These are phyloP conservation scores for Littorina saxatilis DNA, from an alignment of 1,140 invertebrate species.

Conservation along the genomic window DNA sequence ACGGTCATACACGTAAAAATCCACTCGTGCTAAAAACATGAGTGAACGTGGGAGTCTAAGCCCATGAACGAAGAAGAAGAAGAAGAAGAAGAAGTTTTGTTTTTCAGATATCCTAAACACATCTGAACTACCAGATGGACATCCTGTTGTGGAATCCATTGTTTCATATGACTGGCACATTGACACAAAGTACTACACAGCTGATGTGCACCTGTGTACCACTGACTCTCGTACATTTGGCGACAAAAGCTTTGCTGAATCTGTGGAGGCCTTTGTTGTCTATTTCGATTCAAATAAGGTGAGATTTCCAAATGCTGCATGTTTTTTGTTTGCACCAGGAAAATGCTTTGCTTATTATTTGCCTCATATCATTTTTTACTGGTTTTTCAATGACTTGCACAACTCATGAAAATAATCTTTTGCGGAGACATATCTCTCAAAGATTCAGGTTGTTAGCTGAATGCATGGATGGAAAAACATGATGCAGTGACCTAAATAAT, in stretches of 20 bases:
- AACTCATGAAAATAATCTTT: too few relatives aligned
- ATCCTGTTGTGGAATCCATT: constrained; percentile 73
- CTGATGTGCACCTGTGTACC: constrained; percentile 78
- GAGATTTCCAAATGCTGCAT: constrained; percentile 39
- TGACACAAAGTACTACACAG: constrained; percentile 83
- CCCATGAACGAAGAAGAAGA: too few relatives aligned
- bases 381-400: too few relatives aligned
- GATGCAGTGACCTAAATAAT: too few relatives aligned
- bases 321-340: neutral
- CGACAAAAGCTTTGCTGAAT: constrained; percentile 76
- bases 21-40: too few relatives aligned
- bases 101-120: constrained; percentile 73
- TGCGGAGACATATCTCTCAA: too few relatives aligned
- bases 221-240: constrained; percentile 76
- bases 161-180: constrained; percentile 80
- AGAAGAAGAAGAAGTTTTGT: too few relatives aligned
- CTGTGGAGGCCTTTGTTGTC: constrained; percentile 80
- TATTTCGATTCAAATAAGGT: constrained; percentile 79
- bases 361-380: too few relatives aligned
- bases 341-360: neutral
- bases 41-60: too few relatives aligned
- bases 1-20: too few relatives aligned
- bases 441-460: too few relatives aligned
- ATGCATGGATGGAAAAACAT: too few relatives aligned
- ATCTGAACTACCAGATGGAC: constrained; percentile 72